A percentile compares a stretch with the other conserved stretches of the same genome.
Conservation (phyloP, 1,140 invertebrate species). For the Lerema accius region DNA sequence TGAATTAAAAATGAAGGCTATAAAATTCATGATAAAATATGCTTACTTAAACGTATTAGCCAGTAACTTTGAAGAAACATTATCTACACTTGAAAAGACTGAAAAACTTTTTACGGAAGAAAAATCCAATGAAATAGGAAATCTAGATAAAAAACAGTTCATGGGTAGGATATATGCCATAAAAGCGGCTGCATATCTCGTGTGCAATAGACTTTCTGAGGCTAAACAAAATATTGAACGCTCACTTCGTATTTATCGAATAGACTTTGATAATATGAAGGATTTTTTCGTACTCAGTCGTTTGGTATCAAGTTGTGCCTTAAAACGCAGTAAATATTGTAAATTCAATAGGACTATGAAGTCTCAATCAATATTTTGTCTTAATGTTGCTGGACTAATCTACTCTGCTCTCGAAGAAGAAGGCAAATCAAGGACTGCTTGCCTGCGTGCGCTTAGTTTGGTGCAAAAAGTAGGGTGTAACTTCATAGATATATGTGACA, state of each 20-base stretch:
- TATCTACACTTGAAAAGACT: slow-evolving; percentile 68
- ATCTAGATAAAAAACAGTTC: slow-evolving; percentile 60
- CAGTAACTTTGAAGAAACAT: slow-evolving; percentile 57
- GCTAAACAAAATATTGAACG: slow-evolving; percentile 63
- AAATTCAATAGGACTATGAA: slow-evolving; percentile 50
- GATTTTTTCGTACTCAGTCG: slow-evolving; percentile 53
- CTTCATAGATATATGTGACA: slow-evolving; percentile 62
- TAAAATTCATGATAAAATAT: slow-evolving; percentile 71
- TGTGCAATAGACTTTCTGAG: slow-evolving; percentile 48
- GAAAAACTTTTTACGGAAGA: slow-evolving; percentile 53
- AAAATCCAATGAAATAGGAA: slow-evolving; percentile 41
- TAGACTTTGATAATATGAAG: slow-evolving; percentile 60
- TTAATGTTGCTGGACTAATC: slow-evolving; percentile 67
- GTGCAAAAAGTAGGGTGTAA: slow-evolving; percentile 59
- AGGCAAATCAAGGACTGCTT: slow-evolving; percentile 55
- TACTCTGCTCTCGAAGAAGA: slow-evolving; percentile 62
- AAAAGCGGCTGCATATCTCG: slow-evolving; percentile 59
- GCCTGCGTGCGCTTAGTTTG: slow-evolving; percentile 58
- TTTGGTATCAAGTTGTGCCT: slow-evolving; percentile 44
- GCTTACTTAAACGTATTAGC: slow-evolving; percentile 62
- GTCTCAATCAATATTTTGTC: slow-evolving; percentile 68
- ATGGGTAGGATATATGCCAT: slow-evolving; percentile 70
- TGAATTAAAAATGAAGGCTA: slow-evolving; percentile 67
- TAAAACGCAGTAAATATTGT: slow-evolving; percentile 54
- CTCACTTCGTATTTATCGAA: slow-evolving; percentile 55